Evolutionary conservation across 2,888 invertebrate genomes (phyloP).

Genomic region (Phlogophora meticulosa): DNA sequence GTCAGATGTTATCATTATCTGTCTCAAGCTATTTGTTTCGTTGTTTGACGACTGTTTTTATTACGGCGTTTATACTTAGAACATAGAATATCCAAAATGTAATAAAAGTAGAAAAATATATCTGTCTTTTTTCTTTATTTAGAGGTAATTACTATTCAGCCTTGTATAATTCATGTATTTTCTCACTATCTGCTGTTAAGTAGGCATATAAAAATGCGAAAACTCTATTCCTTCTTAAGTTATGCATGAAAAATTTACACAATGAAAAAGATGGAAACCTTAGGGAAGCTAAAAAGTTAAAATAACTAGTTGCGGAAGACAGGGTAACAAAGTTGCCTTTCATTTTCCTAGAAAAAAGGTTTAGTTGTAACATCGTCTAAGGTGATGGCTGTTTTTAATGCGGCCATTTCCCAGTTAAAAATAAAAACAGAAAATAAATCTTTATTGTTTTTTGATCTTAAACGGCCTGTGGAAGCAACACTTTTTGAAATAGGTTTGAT

Average conservation of each 20-base stretch:
- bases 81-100: not conserved
- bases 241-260: conserved; percentile 44
- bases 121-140: too few species aligned
- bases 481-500: not conserved
- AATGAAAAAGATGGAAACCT: conserved; percentile 24
- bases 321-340: not conserved
- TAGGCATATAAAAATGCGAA: conserved; percentile 10
- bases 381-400: conserved; percentile 14
- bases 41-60: conserved; percentile 6
- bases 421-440: not conserved
- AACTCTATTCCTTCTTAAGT: conserved; percentile 5
- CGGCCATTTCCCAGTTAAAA: conserved; percentile 19
- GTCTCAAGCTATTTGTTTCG: conserved; percentile 39
- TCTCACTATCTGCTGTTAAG: not conserved
- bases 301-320: conserved; percentile 37
- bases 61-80: not conserved
- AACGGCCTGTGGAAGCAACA: conserved; percentile 7
- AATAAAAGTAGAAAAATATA: not conserved
- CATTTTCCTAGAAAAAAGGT: conserved; percentile 23
- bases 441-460: conserved; percentile 20
- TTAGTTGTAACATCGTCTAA: conserved; percentile 2
- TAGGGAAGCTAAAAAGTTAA: conserved; percentile 36
- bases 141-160: not conserved
- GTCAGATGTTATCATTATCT: conserved; percentile 46
- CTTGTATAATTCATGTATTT: conserved; percentile 11